These are phyloP conservation scores for Gonatopus flavifemur DNA, from an alignment of 1,140 invertebrate species.

Conservation along the genomic window DNA sequence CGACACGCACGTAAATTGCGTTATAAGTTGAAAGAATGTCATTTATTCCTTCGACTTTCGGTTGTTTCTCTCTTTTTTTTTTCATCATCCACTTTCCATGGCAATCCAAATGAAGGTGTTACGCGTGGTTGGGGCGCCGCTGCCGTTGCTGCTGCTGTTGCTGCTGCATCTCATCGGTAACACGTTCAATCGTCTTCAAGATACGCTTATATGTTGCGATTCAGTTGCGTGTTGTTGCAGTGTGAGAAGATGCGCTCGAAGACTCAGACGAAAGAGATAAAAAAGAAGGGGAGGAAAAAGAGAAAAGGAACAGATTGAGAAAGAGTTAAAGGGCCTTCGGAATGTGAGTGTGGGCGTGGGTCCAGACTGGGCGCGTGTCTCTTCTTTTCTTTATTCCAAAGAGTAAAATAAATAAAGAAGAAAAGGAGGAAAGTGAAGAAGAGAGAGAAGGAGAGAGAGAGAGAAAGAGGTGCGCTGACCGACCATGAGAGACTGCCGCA, in stretches of 20 bases:
- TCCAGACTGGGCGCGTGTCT: slow-evolving; percentile 47
- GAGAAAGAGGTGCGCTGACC: background rate
- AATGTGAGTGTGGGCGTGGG: slow-evolving; percentile 49
- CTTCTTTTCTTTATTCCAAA: slow-evolving; percentile 20
- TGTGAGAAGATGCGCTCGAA: background rate
- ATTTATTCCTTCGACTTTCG: too few species aligned
- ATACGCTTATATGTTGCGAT: background rate
- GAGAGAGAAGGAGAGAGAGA: background rate
- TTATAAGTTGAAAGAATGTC: too few species aligned
- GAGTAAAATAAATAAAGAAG: too few species aligned
- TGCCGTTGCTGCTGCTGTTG: background rate
- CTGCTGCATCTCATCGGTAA: background rate
- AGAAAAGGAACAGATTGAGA: slow-evolving; percentile 11
- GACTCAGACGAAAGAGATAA: slow-evolving; percentile 3
- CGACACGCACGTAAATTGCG: too few species aligned
- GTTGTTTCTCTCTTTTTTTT: too few species aligned
- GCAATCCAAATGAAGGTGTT: background rate
- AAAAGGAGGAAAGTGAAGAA: background rate
- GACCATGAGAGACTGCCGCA: background rate
- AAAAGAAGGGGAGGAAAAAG: background rate
- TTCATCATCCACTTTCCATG: background rate
- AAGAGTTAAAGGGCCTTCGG: slow-evolving; percentile 47
- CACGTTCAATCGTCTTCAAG: background rate
- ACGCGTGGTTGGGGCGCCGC: background rate
- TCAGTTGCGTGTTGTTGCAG: slow-evolving; percentile 5